Percentiles rank a stretch among this genome's conserved stretches.
Conservation (phyloP, 2,113 vertebrate genomes). For the Chrysemys picta region DNA sequence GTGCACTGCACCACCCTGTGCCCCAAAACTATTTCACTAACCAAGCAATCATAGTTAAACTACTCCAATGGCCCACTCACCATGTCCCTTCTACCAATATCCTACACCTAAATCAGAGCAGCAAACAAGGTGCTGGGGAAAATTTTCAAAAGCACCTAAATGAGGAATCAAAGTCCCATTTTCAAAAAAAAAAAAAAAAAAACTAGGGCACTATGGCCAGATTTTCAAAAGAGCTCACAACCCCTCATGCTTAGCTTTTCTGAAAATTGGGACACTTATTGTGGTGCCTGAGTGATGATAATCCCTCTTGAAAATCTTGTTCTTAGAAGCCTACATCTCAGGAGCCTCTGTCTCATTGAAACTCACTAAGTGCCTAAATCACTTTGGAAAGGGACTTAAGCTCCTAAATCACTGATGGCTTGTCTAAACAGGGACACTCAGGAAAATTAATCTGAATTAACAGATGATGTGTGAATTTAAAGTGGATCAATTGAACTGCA, state of each 20-base stretch:
- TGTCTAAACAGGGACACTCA: neutral
- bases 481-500: too few species aligned
- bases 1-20: too few species aligned
- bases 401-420: neutral
- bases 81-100: neutral
- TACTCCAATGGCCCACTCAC: neutral
- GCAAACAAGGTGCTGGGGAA: neutral
- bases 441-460: neutral
- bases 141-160: neutral
- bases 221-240: neutral
- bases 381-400: neutral
- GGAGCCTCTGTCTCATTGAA: too few species aligned
- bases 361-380: too few species aligned
- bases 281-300: neutral
- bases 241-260: too few species aligned
- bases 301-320: neutral
- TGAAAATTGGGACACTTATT: neutral
- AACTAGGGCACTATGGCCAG: too few species aligned
- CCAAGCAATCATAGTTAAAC: neutral
- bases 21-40: neutral
- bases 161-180: neutral
- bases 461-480: neutral
- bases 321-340: neutral
- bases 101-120: neutral
- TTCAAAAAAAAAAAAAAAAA: too few species aligned